These are phyloP conservation scores for Chamaetylas fuelleborni DNA, from an alignment of 2,113 vertebrate genomes.

Conservation along the genomic window DNA sequence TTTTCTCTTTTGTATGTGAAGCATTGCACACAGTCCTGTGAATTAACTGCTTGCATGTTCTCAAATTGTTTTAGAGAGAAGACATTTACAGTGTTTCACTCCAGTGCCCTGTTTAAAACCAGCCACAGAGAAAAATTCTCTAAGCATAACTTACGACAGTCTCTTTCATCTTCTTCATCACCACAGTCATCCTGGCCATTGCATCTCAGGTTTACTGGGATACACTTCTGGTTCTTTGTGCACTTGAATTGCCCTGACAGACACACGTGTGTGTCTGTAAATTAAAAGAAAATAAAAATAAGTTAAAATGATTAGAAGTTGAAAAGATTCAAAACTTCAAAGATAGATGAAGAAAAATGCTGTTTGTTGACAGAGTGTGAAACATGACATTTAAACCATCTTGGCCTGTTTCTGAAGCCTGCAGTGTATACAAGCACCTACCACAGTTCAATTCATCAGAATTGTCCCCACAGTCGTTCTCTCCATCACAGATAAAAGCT, in stretches of 20 bases:
- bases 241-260: slow-evolving; percentile 98
- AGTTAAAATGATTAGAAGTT: neutral
- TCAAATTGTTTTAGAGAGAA: neutral
- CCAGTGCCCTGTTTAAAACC: neutral
- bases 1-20: neutral
- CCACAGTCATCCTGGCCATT: slow-evolving; percentile 93
- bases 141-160: slow-evolving; percentile 89
- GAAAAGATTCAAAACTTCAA: neutral
- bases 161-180: slow-evolving; percentile 93
- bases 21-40: neutral
- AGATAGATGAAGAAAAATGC: neutral
- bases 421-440: slow-evolving; percentile 55
- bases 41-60: neutral
- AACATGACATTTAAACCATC: neutral
- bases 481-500: slow-evolving; percentile 97
- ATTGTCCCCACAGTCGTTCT: slow-evolving; percentile 98
- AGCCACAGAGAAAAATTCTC: neutral
- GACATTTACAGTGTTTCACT: neutral
- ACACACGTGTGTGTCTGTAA: slow-evolving; percentile 92
- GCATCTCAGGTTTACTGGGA: slow-evolving; percentile 93
- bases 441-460: slow-evolving; percentile 97
- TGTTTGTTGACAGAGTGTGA: neutral
- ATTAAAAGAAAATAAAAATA: neutral
- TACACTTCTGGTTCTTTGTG: slow-evolving; percentile 92
- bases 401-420: neutral